Conservation (phyloP, 2,888 invertebrate species). For the Trilocha varians region DNA sequence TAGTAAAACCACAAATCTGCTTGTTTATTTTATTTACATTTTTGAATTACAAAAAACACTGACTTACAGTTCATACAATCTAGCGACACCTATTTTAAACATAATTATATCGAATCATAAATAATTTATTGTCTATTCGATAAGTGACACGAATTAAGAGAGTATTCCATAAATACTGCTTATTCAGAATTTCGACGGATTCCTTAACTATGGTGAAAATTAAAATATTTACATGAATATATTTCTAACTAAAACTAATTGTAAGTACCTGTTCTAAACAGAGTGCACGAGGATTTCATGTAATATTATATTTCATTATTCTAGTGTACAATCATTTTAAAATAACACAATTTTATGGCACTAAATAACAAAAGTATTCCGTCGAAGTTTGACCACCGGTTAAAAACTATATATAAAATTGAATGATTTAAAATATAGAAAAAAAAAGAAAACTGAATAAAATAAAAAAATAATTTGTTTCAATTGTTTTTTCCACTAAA, state of each 20-base stretch:
- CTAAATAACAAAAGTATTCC: conserved; percentile 7
- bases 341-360: conserved; percentile 15
- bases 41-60: conserved; percentile 30
- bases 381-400: not conserved
- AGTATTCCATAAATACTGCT: no score
- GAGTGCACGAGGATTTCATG: not conserved
- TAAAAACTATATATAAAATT: no score
- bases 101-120: conserved; percentile 25
- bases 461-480: no score
- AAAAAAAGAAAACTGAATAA: no score
- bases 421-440: not conserved
- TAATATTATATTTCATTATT: conserved; percentile 7
- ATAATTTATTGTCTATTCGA: conserved; percentile 40
- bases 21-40: conserved; percentile 42
- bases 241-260: conserved; percentile 5
- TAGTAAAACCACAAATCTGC: no score
- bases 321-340: not conserved
- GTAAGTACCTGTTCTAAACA: not conserved
- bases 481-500: no score
- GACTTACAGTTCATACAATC: conserved; percentile 15
- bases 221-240: conserved; percentile 34
- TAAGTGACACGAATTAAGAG: conserved; percentile 3
- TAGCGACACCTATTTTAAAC: not conserved
- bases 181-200: no score
- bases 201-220: no score